Evolutionary conservation across 1,140 invertebrate genomes (phyloP).

Genomic region (Ostrea edulis): DNA sequence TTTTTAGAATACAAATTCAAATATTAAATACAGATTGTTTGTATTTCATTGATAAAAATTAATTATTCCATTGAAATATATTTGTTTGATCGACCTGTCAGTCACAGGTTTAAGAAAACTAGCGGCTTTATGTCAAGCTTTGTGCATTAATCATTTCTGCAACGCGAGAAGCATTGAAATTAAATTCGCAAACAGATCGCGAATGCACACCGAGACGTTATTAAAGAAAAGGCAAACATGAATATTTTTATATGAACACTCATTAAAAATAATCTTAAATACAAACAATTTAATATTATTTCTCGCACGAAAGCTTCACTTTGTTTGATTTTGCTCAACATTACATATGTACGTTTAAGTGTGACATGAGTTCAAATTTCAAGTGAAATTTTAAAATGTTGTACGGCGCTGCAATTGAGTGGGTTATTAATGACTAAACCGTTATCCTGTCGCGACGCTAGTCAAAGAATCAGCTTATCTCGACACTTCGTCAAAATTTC

Average conservation of each 20-base stretch:
- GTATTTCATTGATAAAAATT: not conserved
- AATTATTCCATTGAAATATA: not conserved
- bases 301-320: not conserved
- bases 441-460: not conserved
- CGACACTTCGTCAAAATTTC: not conserved
- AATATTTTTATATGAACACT: not conserved
- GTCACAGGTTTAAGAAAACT: not conserved
- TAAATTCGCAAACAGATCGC: not conserved
- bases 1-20: too few relatives aligned
- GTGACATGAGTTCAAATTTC: slow-evolving; percentile 13
- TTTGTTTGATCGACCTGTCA: not conserved
- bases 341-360: not conserved
- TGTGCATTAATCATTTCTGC: not conserved
- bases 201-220: not conserved
- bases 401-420: not conserved
- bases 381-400: not conserved
- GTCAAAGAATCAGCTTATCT: not conserved
- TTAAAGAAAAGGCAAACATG: not conserved
- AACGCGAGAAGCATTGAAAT: not conserved
- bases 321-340: not conserved
- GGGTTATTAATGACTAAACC: not conserved
- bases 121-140: not conserved
- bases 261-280: not conserved
- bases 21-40: too few relatives aligned
- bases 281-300: slow-evolving; percentile 18